phyloP scores from a whole-genome alignment of 37 sponge, comb jelly and placozoan species.

The Oscarella lobularis region DNA sequence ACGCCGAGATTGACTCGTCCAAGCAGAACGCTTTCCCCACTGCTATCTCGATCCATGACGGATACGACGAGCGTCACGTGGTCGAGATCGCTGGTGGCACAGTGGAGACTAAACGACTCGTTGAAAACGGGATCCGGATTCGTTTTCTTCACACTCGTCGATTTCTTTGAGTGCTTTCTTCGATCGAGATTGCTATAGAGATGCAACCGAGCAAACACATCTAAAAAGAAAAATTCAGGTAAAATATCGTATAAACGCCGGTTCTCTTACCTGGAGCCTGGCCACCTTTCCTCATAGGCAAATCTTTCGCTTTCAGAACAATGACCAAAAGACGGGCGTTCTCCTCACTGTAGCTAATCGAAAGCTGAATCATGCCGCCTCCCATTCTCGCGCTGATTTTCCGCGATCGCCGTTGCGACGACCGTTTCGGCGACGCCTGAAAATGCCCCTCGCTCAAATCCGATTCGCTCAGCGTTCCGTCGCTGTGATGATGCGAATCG shows the following conservation, averaged over 20 bases:
- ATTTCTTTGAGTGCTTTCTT: neutral
- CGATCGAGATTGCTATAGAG: neutral
- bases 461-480: too few relatives aligned
- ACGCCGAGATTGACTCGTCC: too few relatives aligned
- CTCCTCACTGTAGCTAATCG: neutral
- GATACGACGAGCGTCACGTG: neutral
- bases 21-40: too few relatives aligned
- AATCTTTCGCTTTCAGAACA: neutral
- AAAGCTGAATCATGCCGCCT: neutral
- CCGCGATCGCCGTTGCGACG: too few relatives aligned
- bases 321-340: neutral
- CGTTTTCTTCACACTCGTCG: neutral
- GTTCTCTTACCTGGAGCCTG: too few relatives aligned
- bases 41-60: too few relatives aligned
- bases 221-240: too few relatives aligned
- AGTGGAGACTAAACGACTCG: neutral
- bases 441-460: too few relatives aligned
- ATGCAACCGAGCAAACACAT: neutral
- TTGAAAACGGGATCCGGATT: neutral
- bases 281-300: neutral
- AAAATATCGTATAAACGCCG: too few relatives aligned
- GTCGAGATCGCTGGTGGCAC: neutral
- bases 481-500: too few relatives aligned
- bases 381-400: neutral
- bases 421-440: too few relatives aligned